Evolutionary conservation across 2,113 vertebrate species (phyloP), one percentile per base, ranked within the genome.

Genomic region (Lagenorhynchus albirostris): DNA sequence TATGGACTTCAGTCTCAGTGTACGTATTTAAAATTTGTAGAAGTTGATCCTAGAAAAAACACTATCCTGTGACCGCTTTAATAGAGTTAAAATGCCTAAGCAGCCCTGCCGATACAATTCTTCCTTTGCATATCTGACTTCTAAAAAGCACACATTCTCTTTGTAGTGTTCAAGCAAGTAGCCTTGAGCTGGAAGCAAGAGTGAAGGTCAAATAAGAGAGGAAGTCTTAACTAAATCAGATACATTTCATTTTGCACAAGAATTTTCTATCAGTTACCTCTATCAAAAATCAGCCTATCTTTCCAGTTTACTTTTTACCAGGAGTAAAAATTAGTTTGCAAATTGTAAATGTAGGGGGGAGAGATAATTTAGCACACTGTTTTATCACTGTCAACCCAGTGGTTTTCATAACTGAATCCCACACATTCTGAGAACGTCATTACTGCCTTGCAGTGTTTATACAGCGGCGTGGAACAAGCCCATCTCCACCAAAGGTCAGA

Each of bases 151-250:
- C 2, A 1, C 92, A 73, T 76, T 97, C 83, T 97, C 94, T 98
- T 98, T 98, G 95, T 94, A 96, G 60, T 95, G 63, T 95, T 97
- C 86, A 63, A 91, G 98, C 68, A 94, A 87, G 94, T 93, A 96
- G 96, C 93, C 96, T 97, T 98, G 96, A 98, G 88, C 97, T 95
- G 95, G 94, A 95, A 97, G 81, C 90, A 67, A 65, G 70, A 98
- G 36, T 8, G 31, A 98, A 98, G 98, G 98, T 98, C 98, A 98
- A 92, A 98, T 97, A 97, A 97, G 94, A 93, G 67, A 97, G 80
- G 86, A 98, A 98, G 98, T 97, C 89, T 98, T 95, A 98, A 98
- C 97, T 95, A 97, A 98, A 87, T 62, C 94, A 98, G 94, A 97
- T 97, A 97, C 85, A 96, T 91, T 97, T 97, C 84, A 93, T 98